A percentile compares a stretch with the other conserved stretches of the same genome.
Conservation (phyloP, 2,113 vertebrate species). For the Corvus hawaiiensis region DNA sequence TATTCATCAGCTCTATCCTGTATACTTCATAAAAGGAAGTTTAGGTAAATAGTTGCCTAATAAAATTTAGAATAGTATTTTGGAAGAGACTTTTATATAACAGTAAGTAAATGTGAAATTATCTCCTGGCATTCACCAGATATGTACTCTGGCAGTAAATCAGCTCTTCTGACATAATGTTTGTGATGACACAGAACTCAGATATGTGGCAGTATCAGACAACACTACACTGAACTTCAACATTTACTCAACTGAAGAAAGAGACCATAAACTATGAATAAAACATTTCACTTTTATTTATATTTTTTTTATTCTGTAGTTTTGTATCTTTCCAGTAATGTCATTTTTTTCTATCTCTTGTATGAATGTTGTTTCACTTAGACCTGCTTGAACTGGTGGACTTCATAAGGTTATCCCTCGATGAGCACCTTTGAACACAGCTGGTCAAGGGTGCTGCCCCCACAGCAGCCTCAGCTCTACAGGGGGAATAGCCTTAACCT, state of each 20-base stretch:
- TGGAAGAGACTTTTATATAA: neutral
- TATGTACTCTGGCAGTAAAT: neutral
- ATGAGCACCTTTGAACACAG: neutral
- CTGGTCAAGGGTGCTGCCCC: neutral
- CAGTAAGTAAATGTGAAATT: neutral
- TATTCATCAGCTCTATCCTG: neutral
- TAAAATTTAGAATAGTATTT: neutral
- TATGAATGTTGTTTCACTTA: neutral
- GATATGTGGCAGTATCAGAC: neutral
- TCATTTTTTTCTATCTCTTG: neutral
- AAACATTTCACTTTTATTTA: neutral
- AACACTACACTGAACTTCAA: neutral
- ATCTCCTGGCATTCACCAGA: neutral
- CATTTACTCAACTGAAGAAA: neutral
- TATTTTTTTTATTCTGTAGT: neutral
- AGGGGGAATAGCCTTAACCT: neutral
- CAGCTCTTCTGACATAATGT: neutral
- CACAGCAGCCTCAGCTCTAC: neutral
- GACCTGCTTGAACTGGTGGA: neutral
- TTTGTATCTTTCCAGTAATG: neutral
- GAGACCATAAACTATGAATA: neutral
- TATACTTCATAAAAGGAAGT: neutral
- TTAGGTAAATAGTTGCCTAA: neutral
- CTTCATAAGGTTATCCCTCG: neutral
- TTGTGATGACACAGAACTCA: conserved; percentile 1